Conservation (phyloP, 2,797 vertebrate genomes). For the Ctenopoma kingsleyae region DNA sequence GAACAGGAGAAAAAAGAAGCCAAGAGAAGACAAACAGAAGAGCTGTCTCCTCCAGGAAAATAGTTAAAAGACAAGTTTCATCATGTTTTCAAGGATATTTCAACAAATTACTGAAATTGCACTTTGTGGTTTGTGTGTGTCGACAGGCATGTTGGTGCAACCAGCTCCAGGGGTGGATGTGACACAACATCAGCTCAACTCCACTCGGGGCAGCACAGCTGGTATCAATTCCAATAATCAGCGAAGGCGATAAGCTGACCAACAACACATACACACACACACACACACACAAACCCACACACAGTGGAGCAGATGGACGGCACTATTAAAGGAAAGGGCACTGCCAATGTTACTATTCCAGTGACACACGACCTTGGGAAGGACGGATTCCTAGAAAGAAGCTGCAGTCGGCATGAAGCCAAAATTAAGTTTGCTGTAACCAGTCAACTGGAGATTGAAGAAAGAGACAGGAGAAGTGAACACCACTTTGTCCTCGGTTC, state of each 20-base stretch:
- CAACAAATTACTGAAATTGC: conserved; percentile 25
- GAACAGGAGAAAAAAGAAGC: not conserved
- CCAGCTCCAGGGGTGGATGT: conserved; percentile 44
- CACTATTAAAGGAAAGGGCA: conserved; percentile 67
- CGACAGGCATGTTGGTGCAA: conserved; percentile 15
- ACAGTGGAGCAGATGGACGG: conserved; percentile 62
- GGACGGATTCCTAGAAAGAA: conserved; percentile 47
- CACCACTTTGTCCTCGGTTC: conserved; percentile 39
- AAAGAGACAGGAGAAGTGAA: conserved; percentile 25
- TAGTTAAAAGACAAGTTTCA: not conserved
- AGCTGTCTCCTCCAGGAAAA: not conserved
- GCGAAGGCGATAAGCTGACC: conserved; percentile 63
- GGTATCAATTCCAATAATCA: conserved; percentile 77
- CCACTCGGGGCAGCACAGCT: conserved; percentile 63
- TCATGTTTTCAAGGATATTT: conserved; percentile 34
- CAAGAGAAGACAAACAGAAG: not conserved
- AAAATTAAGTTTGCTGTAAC: conserved; percentile 46
- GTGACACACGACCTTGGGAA: conserved; percentile 42
- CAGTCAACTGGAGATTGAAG: conserved; percentile 37
- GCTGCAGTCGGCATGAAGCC: conserved; percentile 14
- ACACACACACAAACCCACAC: conserved; percentile 7
- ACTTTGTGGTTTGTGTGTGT: conserved; percentile 5
- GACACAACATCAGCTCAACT: conserved; percentile 49
- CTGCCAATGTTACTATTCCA: conserved; percentile 43
- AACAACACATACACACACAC: conserved; percentile 33